phyloP scores from a whole-genome alignment of 2,888 invertebrate species.

The Tenthredo scrophulariae region DNA sequence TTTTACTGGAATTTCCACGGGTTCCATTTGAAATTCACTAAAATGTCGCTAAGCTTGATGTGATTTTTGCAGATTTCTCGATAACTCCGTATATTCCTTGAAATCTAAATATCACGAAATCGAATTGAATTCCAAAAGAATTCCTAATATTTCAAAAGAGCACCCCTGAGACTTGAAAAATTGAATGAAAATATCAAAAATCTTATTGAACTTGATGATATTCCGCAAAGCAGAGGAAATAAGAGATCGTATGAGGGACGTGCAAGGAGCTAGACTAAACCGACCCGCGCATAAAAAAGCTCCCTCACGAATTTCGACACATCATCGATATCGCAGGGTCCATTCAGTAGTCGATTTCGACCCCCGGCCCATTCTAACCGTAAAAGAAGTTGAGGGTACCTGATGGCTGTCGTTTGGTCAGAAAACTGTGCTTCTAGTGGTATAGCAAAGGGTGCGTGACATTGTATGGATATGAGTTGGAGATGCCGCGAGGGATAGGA shows the following conservation, averaged over 20 bases:
- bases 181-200: not conserved
- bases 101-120: no score
- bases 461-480: conserved; percentile 76
- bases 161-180: not conserved
- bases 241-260: not conserved
- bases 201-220: not conserved
- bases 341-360: not conserved
- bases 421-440: not conserved
- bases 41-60: not conserved
- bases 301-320: not conserved
- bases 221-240: not conserved
- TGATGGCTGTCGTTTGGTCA: not conserved
- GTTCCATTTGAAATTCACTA: not conserved
- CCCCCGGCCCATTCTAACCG: not conserved
- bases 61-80: not conserved
- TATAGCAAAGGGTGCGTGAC: conserved; percentile 70
- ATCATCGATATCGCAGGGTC: not conserved
- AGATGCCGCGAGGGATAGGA: conserved; percentile 61
- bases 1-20: not conserved
- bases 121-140: not conserved
- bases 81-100: no score
- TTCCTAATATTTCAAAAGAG: not conserved
- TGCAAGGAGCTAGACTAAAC: not conserved
- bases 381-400: conserved; percentile 15
- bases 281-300: not conserved